Base-by-base conservation (phyloP, 2,797 vertebrate genomes). In the Macropodus opercularis region DNA sequence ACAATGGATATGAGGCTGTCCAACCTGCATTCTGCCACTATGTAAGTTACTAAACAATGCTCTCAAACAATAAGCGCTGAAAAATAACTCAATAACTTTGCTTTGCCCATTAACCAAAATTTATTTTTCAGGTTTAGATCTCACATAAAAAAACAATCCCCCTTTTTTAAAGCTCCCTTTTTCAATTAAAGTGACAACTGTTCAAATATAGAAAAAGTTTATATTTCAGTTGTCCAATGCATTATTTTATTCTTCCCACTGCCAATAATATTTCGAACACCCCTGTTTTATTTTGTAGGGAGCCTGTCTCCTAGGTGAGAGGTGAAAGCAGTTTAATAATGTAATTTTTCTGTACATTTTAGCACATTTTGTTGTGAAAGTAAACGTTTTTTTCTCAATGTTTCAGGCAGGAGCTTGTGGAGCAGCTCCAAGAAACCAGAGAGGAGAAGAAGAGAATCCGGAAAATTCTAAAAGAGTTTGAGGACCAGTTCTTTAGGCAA, bases 371-470 rank as follows among this genome's bases (percentile, higher is more conserved):
- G 6, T 34, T 35, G 11, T 14, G 8, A 17, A 13, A 32, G 3
- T n/a, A 19, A 74, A 53, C 19, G 22, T 55, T 59, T 27, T 4
- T 46, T n/a, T 42, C 12, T 39, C 18, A 54, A 12, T 18, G 1
- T 40, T 53, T 63, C 85, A 99, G 98, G 81, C 87, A 93, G 77
- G 96, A 99, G 83, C 96, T 99, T 2, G 81, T 98, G 75, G 95
- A 96, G 83, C 96, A 98, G 79, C 95, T 99, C 43, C 97, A 98
- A 68, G 96, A 98, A 85, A 92, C 96, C 49, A 92, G 95, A 52
- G 96, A 98, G 84, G 96, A 98, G 84, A 99, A 99, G 83, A 99
- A 98, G 83, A 92, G 87, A 54, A 94, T 99, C 77, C 92, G 96
- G 72, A 97, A 98, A 86, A 95, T 92, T 87, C 91, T 99, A 65